These are phyloP conservation scores for Matsumyia berberina DNA, from an alignment of 2,888 invertebrate species.

Conservation along the genomic window DNA sequence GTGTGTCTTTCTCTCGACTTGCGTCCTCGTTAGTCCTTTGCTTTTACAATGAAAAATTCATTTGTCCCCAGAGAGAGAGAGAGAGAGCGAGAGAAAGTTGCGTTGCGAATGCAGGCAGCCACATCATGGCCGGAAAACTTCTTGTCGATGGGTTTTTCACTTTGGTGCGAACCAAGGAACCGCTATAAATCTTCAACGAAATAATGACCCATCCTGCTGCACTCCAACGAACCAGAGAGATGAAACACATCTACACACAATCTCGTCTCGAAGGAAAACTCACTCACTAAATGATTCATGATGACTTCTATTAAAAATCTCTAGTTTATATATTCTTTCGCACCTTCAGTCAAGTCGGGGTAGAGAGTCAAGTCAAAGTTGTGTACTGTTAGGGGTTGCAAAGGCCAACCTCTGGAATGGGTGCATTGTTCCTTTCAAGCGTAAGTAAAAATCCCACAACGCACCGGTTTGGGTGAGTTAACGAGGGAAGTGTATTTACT, in stretches of 20 bases:
- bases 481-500: conserved; percentile 60
- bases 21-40: conserved; percentile 56
- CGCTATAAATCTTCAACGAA: conserved; percentile 69
- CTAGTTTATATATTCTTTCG: conserved; percentile 71
- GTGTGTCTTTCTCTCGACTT: conserved; percentile 36
- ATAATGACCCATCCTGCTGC: conserved; percentile 69
- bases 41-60: conserved; percentile 72
- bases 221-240: conserved; percentile 52
- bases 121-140: conserved; percentile 45
- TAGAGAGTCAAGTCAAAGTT: conserved; percentile 2
- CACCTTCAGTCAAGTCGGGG: conserved; percentile 62
- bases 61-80: conserved; percentile 62
- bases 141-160: conserved; percentile 9
- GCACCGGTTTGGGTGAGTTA: conserved; percentile 51
- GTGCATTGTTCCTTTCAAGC: conserved; percentile 21
- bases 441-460: conserved; percentile 47
- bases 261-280: conserved; percentile 32
- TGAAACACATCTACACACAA: conserved; percentile 34
- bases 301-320: conserved; percentile 76
- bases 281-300: conserved; percentile 75
- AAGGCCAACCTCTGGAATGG: not conserved
- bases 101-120: conserved; percentile 38
- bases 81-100: not conserved
- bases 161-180: conserved; percentile 55
- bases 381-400: conserved; percentile 23